Percentiles rank a stretch among this genome's conserved stretches.
Conservation (phyloP, 2,888 invertebrate genomes). For the Nipponacmea schrenckii region DNA sequence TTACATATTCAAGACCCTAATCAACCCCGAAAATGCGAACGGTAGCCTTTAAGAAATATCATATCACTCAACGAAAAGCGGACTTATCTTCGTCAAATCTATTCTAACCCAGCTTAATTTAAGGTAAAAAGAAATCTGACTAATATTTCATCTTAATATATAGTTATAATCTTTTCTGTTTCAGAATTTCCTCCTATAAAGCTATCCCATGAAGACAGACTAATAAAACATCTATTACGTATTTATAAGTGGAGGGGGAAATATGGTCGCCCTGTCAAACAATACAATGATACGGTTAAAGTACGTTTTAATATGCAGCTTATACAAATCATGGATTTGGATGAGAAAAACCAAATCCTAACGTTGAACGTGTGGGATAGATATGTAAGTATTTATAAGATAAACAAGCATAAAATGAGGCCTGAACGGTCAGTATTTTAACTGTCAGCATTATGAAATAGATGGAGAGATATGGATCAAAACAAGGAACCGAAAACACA, state of each 20-base stretch:
- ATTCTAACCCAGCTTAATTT: too few relatives aligned
- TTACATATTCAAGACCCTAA: too few relatives aligned
- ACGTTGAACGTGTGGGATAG: slow-evolving; percentile 67
- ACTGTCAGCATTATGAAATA: background rate
- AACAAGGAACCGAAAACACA: too few relatives aligned
- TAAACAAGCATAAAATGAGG: background rate
- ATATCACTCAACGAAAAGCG: too few relatives aligned
- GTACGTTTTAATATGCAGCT: slow-evolving; percentile 64
- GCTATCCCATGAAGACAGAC: slow-evolving; percentile 59
- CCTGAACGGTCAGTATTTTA: background rate
- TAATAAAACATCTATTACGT: slow-evolving; percentile 59
- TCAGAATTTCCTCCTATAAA: slow-evolving; percentile 21
- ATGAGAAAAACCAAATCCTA: slow-evolving; percentile 67
- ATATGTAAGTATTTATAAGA: slow-evolving; percentile 61
- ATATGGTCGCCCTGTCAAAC: slow-evolving; percentile 62
- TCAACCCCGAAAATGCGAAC: too few relatives aligned
- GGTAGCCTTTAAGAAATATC: too few relatives aligned
- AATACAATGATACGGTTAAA: slow-evolving; percentile 59
- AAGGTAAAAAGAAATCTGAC: too few relatives aligned
- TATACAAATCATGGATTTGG: slow-evolving; percentile 67
- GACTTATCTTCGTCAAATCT: too few relatives aligned
- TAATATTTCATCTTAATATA: too few relatives aligned
- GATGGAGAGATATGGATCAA: too few relatives aligned
- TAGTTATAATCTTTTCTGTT: background rate
- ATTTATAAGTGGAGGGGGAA: slow-evolving; percentile 58